These are phyloP conservation scores for Urophycis tenuis DNA, from an alignment of 2,797 vertebrate genomes.

Conservation along the genomic window DNA sequence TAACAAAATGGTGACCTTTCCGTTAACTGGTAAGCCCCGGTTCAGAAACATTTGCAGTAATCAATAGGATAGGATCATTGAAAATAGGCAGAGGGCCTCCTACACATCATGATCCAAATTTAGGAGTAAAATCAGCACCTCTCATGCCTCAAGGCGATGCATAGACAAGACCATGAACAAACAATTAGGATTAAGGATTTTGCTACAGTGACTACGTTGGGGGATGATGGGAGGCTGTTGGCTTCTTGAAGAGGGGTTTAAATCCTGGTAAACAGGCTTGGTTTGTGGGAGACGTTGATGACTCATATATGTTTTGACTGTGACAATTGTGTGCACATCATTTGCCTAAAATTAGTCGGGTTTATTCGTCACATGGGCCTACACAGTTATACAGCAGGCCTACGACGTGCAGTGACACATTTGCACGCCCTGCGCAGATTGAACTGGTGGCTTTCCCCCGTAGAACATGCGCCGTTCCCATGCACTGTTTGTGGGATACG, in stretches of 20 bases:
- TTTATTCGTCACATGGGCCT: neutral
- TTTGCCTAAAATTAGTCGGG: neutral
- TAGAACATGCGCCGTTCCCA: too few species aligned
- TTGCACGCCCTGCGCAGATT: neutral
- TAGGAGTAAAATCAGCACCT: neutral
- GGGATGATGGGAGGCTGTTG: constrained; percentile 27
- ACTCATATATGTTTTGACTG: constrained; percentile 48
- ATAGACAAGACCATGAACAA: constrained; percentile 24
- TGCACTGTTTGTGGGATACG: neutral
- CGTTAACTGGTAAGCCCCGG: neutral
- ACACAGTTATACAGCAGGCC: neutral
- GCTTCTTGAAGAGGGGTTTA: constrained; percentile 32
- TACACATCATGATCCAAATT: neutral
- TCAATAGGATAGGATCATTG: neutral
- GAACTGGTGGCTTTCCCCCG: too few species aligned
- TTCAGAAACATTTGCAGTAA: neutral
- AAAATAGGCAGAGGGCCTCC: neutral
- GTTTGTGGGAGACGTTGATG: constrained; percentile 43
- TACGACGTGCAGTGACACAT: neutral
- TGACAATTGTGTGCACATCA: constrained; percentile 1
- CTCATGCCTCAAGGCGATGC: neutral
- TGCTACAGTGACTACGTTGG: constrained; percentile 38
- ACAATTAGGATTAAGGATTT: constrained; percentile 39
- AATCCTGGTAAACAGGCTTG: constrained; percentile 49
- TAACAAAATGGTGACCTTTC: neutral